Base-by-base conservation (phyloP, 1,140 invertebrate species). In the Leptinotarsa lineolata region DNA sequence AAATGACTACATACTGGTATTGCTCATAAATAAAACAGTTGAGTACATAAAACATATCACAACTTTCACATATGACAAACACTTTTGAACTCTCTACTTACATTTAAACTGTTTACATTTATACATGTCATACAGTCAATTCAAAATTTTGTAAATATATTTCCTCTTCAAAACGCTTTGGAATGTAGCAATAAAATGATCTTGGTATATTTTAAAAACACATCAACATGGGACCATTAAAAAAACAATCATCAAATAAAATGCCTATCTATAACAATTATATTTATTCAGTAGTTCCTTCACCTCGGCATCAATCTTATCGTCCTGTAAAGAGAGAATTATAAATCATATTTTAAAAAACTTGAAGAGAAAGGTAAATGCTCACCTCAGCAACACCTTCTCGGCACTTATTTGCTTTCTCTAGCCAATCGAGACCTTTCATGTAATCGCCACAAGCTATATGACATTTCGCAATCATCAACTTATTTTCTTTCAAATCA, bases 381-480 rank as follows among this genome's bases (percentile, higher is more conserved):
- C 74, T 76, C 72, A 79, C 78, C 72, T 68, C 30, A 70, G 66
- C 73, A 68, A 60, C 70, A 60, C 70, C 73, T 13, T 48, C 68
- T n/a, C 39, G 65, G 64, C 88, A 71, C 13, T 83, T 76, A 8
- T 81, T 75, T 16, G 89, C 87, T 77, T 86, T 84, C 60, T 88
- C 86, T 16, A 93, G 82, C 87, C 87, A 91, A 65, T 86, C 68
- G 1, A 89, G 78, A n/a, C 87, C 91, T 71, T 88, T 82, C 61
- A 85, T 68, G 77, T 89, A 88, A 11, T 90, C 81, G 45, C 84
- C 85, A 71, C 87, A 78, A 63, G 85, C 86, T 75, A 92, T 86
- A 77, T 89, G 88, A 81, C 90, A 90, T 84, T 94, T 93, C 21
- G 90, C 92, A 72, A 94, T 84, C 77, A 87, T 90, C 18, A 93